Percentiles rank a stretch among this genome's conserved stretches.
phyloP scores from a whole-genome alignment of 1,140 invertebrate species.

The Drosophila rhopaloa region DNA sequence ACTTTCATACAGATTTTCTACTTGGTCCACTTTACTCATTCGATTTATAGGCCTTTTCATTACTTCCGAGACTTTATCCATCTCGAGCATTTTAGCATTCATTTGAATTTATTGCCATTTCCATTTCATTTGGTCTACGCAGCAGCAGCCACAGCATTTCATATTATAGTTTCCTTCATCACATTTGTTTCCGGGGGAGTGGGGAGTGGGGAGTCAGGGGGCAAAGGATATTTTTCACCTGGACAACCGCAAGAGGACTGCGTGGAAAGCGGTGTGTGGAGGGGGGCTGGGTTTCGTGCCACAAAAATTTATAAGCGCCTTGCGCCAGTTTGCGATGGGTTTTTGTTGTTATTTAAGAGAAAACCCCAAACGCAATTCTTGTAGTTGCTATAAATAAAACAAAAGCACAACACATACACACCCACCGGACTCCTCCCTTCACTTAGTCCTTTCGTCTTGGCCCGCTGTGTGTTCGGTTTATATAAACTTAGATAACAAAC shows the following conservation, averaged over 20 bases:
- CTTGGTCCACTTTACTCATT: neutral
- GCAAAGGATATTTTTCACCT: slow-evolving; percentile 49
- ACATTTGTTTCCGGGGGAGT: slow-evolving; percentile 26
- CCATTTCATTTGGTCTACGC: slow-evolving; percentile 57
- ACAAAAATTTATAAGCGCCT: slow-evolving; percentile 79
- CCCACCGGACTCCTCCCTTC: neutral
- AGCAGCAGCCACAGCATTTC: slow-evolving; percentile 38
- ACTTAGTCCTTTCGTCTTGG: neutral
- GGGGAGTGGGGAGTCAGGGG: slow-evolving; percentile 1
- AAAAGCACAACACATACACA: slow-evolving; percentile 30
- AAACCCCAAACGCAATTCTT: slow-evolving; percentile 74
- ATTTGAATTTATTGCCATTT: slow-evolving; percentile 62
- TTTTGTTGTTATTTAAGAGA: slow-evolving; percentile 74
- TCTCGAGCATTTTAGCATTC: slow-evolving; percentile 39
- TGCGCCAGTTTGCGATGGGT: slow-evolving; percentile 55
- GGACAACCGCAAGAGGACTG: slow-evolving; percentile 24
- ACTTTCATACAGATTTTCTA: neutral
- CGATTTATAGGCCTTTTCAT: slow-evolving; percentile 45
- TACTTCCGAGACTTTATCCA: slow-evolving; percentile 32
- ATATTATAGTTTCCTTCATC: slow-evolving; percentile 61
- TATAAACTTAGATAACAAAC: slow-evolving; percentile 83
- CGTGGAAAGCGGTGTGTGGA: neutral
- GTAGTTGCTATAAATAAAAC: slow-evolving; percentile 82
- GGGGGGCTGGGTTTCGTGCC: slow-evolving; percentile 25
- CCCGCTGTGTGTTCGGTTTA: slow-evolving; percentile 66